Percentiles rank a stretch among this genome's conserved stretches.
Evolutionary conservation across 2,888 invertebrate genomes (phyloP).

Genomic region (Melangyna quadrimaculata): DNA sequence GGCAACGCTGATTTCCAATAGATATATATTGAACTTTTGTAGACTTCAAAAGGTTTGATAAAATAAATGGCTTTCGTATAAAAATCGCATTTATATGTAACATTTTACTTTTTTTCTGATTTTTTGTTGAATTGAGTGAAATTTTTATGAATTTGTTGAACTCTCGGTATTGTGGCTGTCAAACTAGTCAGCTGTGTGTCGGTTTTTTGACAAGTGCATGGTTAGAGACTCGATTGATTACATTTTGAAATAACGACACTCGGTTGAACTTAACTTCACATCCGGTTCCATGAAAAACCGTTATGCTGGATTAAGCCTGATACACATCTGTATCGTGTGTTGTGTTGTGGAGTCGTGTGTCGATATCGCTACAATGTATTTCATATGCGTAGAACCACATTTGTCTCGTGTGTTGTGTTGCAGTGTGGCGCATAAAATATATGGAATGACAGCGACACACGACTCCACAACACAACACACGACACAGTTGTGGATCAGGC

Average conservation of each 20-base stretch:
- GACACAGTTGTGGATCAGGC: no score
- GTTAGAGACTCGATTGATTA: neutral
- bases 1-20: slow-evolving; percentile 17
- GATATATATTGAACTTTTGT: slow-evolving; percentile 17
- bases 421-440: no score
- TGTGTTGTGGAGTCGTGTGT: no score
- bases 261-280: neutral
- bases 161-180: neutral
- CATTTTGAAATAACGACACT: neutral
- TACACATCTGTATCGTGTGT: no score
- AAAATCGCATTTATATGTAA: slow-evolving; percentile 21
- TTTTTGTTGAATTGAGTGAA: neutral
- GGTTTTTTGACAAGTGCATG: neutral
- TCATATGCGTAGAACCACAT: no score
- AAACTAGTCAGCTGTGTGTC: neutral
- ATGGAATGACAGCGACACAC: no score
- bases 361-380: no score
- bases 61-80: slow-evolving; percentile 6
- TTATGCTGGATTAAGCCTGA: neutral
- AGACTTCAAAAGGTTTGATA: slow-evolving; percentile 21
- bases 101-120: slow-evolving; percentile 26
- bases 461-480: no score
- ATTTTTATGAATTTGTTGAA: neutral
- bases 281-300: neutral
- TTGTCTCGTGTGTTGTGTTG: no score